Evolutionary conservation across 2,797 vertebrate species (phyloP).

Genomic region (Jordanella pulchra): DNA sequence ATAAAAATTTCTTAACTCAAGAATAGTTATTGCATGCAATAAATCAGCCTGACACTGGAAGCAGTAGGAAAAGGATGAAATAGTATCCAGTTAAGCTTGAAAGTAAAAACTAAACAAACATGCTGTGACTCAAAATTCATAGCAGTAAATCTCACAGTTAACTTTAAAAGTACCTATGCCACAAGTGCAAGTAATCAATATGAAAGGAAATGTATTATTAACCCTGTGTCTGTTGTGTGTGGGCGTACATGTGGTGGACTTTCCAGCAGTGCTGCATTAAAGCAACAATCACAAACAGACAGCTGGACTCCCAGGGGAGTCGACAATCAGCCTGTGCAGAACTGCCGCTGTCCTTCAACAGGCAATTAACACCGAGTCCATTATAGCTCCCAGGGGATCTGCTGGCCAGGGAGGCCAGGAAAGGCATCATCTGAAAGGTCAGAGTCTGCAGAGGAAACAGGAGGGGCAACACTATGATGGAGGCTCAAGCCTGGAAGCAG

Average conservation of each 20-base stretch:
- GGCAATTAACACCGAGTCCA: constrained; percentile 88
- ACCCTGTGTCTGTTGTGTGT: constrained; percentile 24
- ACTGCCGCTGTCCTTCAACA: constrained; percentile 89
- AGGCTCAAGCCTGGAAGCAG: constrained; percentile 55
- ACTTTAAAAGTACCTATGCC: constrained; percentile 17
- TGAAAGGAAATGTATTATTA: constrained; percentile 10
- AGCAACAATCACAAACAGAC: constrained; percentile 83
- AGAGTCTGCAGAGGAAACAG: constrained; percentile 81
- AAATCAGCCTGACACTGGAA: constrained; percentile 61
- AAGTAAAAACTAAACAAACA: constrained; percentile 11
- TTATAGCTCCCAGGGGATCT: constrained; percentile 83
- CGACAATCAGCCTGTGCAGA: constrained; percentile 84
- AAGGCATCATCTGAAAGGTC: constrained; percentile 86
- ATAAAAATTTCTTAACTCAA: constrained; percentile 59
- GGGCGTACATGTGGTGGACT: constrained; percentile 53
- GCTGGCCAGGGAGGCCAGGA: constrained; percentile 71
- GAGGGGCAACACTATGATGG: constrained; percentile 62
- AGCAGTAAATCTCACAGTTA: constrained; percentile 6
- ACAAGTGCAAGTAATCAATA: constrained; percentile 10
- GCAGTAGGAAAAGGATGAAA: constrained; percentile 14
- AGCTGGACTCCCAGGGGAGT: constrained; percentile 83
- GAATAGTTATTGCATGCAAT: constrained; percentile 62
- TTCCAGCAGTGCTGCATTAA: constrained; percentile 77
- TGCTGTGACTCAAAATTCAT: not conserved
- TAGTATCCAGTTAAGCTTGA: constrained; percentile 13